Evolutionary conservation across 2,113 vertebrate genomes (phyloP), one percentile per base, ranked within the genome.

Genomic region (Ptilorrhoa leucosticta): DNA sequence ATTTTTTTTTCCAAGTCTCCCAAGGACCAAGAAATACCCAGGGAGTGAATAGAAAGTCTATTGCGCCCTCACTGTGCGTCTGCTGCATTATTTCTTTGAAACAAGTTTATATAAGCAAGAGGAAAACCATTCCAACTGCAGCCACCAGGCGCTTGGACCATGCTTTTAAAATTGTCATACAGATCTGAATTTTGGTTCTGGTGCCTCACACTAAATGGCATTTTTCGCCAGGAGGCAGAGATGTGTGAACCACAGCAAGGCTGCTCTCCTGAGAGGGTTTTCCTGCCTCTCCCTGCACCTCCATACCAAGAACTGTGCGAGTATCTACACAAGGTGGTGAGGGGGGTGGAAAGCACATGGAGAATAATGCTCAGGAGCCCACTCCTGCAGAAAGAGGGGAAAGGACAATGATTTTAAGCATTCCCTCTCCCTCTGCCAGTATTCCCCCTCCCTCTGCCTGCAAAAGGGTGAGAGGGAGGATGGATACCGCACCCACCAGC

Each of bases 231-330:
- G 45, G 16, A 70, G 60, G 12, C 47, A 81, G 28, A 84, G 10
- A 64, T 0, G 0, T 3, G 18, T 53, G 70, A 90, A 71, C 37
- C 24, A 60, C 53, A 78, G 42, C 31, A 47, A 84, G 27, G 24
- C 47, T 60, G 27, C 48, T 66, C 47, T 70, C 50, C 19, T 21
- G 7, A 15, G 30, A 35, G 31, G 14, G 54, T 15, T 51, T 88
- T 70, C 15, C 30, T 22, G 13, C 33, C 63, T 82, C 44, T 83
- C 45, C 48, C 79, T 54, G 40, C 35, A 75, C 44, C 73, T 48
- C 28, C n/a, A 40, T 0, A 0, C 17, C 13, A 64, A 68, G 18
- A 71, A 27, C 11, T 3, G 39, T 8, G 3, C 0, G 2, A 45
- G 13, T 37, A 30, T 7, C 26, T 13, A 15, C 11, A 26, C 20